Conservation (phyloP, 2,113 vertebrate species). For the Proterorhinus semilunaris region DNA sequence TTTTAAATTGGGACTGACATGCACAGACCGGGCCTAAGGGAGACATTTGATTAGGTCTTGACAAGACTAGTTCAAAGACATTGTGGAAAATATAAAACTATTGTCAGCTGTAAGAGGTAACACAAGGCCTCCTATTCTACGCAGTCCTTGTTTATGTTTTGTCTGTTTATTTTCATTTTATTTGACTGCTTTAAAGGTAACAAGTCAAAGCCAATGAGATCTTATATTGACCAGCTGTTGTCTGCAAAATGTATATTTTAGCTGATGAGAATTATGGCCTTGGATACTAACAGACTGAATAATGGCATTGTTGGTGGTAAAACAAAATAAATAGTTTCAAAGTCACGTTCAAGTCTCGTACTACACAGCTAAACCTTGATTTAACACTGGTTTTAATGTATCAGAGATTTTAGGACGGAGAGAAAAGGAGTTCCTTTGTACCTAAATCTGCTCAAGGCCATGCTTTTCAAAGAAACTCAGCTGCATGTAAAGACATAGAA, state of each 20-base stretch:
- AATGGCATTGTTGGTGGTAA: background rate
- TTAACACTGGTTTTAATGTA: slow-evolving; percentile 7
- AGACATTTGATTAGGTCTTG: slow-evolving; percentile 44
- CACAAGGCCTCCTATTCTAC: background rate
- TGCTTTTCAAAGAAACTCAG: background rate
- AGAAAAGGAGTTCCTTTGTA: background rate
- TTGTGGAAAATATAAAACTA: slow-evolving; percentile 13
- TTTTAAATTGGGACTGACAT: slow-evolving; percentile 46
- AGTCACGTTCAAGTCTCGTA: background rate
- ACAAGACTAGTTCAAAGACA: slow-evolving; percentile 33
- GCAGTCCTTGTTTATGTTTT: slow-evolving; percentile 10
- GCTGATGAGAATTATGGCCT: slow-evolving; percentile 26
- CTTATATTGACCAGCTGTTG: slow-evolving; percentile 22
- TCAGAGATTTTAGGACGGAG: background rate
- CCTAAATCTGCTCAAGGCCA: background rate
- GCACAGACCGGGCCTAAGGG: slow-evolving; percentile 44
- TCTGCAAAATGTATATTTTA: slow-evolving; percentile 20
- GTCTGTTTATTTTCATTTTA: slow-evolving; percentile 35
- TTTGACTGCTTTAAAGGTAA: slow-evolving; percentile 10
- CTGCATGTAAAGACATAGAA: background rate
- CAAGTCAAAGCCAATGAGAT: slow-evolving; percentile 23
- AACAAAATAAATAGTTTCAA: slow-evolving; percentile 1
- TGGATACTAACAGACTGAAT: background rate
- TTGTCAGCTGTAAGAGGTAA: background rate
- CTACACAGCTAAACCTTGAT: background rate